Percentiles rank a stretch among this genome's conserved stretches.
Conservation (phyloP, 2,888 invertebrate genomes). For the Cheilosia variabilis region DNA sequence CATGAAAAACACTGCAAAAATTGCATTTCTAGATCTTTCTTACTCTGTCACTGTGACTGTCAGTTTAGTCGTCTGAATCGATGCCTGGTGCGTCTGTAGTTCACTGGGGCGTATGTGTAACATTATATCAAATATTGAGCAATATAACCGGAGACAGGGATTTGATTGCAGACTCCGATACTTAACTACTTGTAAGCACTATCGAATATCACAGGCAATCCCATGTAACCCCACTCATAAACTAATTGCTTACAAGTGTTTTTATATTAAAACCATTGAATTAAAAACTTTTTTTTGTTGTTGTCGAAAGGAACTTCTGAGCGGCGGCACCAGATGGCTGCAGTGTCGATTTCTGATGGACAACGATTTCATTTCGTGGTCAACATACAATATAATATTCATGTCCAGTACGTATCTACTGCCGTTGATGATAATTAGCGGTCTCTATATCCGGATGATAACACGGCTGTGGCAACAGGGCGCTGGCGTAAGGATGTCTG, state of each 20-base stretch:
- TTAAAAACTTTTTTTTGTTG: conserved; percentile 34
- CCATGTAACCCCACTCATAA: conserved; percentile 18
- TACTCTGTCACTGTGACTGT: no score
- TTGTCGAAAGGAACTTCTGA: conserved; percentile 84
- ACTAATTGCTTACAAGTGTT: conserved; percentile 59
- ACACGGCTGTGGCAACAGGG: conserved; percentile 93
- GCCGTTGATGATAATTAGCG: conserved; percentile 93
- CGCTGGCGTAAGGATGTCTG: conserved; percentile 90
- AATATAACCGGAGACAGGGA: background rate
- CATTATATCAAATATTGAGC: background rate
- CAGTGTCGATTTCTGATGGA: conserved; percentile 85
- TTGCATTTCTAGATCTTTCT: no score
- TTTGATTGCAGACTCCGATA: conserved; percentile 23
- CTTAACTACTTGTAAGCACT: conserved; percentile 35
- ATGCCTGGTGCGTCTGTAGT: no score
- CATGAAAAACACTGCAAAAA: no score
- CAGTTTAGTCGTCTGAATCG: no score
- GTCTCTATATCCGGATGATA: conserved; percentile 95
- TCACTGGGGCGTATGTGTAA: conserved; percentile 12
- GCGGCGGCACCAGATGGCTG: conserved; percentile 76
- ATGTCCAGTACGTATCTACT: conserved; percentile 93
- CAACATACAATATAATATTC: conserved; percentile 88
- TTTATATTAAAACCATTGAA: conserved; percentile 5
- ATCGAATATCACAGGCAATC: background rate
- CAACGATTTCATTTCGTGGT: conserved; percentile 84